Evolutionary conservation across 2,113 vertebrate genomes (phyloP).

Genomic region (Cyprinus carpio): DNA sequence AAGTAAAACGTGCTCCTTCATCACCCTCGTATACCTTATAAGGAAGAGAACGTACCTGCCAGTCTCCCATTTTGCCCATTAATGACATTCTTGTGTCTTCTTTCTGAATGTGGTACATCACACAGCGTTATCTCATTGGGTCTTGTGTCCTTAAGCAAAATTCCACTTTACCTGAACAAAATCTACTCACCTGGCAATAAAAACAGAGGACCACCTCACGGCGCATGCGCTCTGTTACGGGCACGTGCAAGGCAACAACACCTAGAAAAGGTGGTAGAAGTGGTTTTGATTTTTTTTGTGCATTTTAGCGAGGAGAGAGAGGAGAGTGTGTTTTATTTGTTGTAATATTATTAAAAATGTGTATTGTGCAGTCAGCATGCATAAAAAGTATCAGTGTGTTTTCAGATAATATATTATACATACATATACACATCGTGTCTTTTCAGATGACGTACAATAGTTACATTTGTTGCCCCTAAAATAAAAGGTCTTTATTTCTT

Average conservation of each 20-base stretch:
- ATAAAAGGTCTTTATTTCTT: background rate
- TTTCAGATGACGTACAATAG: too few relatives aligned
- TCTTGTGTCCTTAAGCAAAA: constrained; percentile 81
- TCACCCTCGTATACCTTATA: constrained; percentile 54
- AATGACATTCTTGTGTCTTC: constrained; percentile 85
- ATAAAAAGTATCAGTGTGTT: background rate
- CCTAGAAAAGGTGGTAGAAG: constrained; percentile 49
- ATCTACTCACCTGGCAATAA: constrained; percentile 94
- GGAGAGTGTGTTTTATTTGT: too few relatives aligned
- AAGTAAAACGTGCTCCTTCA: background rate
- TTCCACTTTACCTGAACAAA: constrained; percentile 84
- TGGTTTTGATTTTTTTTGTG: background rate
- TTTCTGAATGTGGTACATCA: constrained; percentile 71
- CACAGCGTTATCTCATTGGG: constrained; percentile 78
- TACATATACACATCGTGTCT: too few relatives aligned
- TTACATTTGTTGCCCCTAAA: background rate
- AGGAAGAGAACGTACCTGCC: constrained; percentile 86
- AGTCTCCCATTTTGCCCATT: constrained; percentile 94
- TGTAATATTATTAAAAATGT: too few relatives aligned
- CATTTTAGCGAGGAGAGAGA: background rate
- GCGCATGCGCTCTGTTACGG: constrained; percentile 89
- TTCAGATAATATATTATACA: background rate
- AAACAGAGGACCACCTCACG: constrained; percentile 83
- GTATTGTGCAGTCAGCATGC: background rate
- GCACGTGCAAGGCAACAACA: constrained; percentile 71